Conservation (phyloP, 2,113 vertebrate species). For the Phalacrocorax brasilianus region DNA sequence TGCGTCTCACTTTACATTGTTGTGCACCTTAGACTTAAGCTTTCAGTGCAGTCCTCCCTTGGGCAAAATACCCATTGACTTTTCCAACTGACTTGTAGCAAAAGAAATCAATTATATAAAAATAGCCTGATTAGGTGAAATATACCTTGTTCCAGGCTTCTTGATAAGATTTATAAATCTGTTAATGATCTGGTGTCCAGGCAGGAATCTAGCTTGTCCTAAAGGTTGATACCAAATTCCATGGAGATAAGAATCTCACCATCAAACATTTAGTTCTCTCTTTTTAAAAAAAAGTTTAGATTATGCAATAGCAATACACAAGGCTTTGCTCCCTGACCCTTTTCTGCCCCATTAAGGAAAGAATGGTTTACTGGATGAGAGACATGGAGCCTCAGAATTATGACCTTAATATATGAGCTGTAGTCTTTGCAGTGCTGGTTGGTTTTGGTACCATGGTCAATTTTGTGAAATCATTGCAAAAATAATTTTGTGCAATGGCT, state of each 20-base stretch:
- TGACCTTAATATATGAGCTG: neutral
- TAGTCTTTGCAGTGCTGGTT: neutral
- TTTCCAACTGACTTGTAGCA: neutral
- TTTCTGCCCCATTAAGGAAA: neutral
- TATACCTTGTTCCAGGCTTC: neutral
- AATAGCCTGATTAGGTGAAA: neutral
- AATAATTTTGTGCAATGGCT: neutral
- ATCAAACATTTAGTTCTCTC: neutral
- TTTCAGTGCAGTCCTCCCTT: neutral
- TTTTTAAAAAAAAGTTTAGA: neutral
- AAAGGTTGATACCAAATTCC: neutral
- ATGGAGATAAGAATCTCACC: neutral
- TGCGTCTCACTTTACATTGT: neutral
- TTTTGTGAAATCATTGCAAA: neutral
- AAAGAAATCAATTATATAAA: neutral
- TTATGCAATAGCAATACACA: neutral
- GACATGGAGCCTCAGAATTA: neutral
- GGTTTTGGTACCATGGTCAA: neutral
- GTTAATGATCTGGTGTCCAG: neutral
- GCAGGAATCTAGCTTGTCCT: neutral
- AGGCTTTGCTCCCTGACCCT: neutral
- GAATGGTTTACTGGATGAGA: neutral
- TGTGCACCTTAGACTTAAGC: neutral
- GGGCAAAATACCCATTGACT: neutral
- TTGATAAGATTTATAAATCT: neutral